These are phyloP conservation scores for Chaetodon auriga DNA, from an alignment of 2,113 vertebrate genomes.

Conservation along the genomic window DNA sequence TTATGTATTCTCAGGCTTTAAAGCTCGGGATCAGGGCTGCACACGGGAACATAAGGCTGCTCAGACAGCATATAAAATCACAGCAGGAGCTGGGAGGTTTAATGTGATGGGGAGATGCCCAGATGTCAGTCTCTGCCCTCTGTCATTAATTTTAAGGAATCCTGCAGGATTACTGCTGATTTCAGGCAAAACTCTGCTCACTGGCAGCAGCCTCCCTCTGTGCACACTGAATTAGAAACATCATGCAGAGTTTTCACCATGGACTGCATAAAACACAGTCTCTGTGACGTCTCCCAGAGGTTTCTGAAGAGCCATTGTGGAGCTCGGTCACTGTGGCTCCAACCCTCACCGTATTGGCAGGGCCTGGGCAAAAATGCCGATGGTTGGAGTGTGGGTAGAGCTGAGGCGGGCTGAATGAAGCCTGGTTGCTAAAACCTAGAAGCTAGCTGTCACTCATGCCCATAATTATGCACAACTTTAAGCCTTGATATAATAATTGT, in stretches of 20 bases:
- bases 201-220: constrained; percentile 49
- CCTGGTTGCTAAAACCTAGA: no score
- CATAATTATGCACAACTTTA: no score
- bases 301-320: no score
- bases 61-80: constrained; percentile 47
- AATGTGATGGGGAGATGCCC: constrained; percentile 61
- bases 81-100: constrained; percentile 55
- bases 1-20: background rate
- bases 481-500: no score
- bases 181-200: constrained; percentile 43
- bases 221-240: constrained; percentile 53
- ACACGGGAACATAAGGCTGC: constrained; percentile 16
- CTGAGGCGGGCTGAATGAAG: no score
- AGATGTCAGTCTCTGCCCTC: constrained; percentile 65
- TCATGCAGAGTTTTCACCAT: background rate
- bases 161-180: constrained; percentile 70
- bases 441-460: no score
- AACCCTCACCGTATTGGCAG: no score
- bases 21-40: background rate
- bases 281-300: no score
- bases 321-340: no score
- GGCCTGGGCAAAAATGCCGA: no score
- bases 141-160: constrained; percentile 69
- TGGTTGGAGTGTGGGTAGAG: no score
- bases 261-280: no score